Evolutionary conservation across 2,888 invertebrate genomes (phyloP), one percentile per base, ranked within the genome.

Genomic region (Eugnorisma glareosa): DNA sequence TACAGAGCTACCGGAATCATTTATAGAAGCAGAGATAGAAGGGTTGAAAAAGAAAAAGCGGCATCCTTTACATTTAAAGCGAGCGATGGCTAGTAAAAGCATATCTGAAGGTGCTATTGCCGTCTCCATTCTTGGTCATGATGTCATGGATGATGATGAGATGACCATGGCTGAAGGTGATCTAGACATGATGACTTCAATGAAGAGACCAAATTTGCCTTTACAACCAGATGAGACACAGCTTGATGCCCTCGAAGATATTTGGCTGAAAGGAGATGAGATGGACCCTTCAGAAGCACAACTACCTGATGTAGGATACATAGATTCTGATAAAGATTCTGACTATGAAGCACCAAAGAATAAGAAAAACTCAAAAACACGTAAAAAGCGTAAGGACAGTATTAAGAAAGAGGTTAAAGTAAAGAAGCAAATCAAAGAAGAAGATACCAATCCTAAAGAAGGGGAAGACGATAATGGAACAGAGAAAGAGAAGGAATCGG

Each of bases 231-330:
- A 98, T 90, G 98, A 98, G 88, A 97, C 97, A 66, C 98, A 98
- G 83, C 91, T 98, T 51, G 98, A 98, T 92, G 98, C 97, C 10
- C 94, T 98, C 7, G 98, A 98, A 94, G 98, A 98, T 89, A 98
- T 98, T 86, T 98, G 98, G 98, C 91, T 98, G 21, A 98, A 98
- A 94, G 98, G 98, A 51, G 98, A 98, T 67, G 98, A 98, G 95
- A 98, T 98, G 95, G 98, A 97, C 7, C 97, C 97, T 2, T 97
- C 96, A 0, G 97, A 97, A 84, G 96, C 97, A 0, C 94, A 94
- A 59, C 82, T 93, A 37, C 96, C 95, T 1, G 97, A 97, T 89
- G 95, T 96, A 51, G 97, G 97, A 0, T 96, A 97, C 78, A 96
- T 96, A 24, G 96, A 97, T 75, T 96, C 96, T 0, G 96, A 96